Evolutionary conservation across 2,113 vertebrate genomes (phyloP), one percentile per base, ranked within the genome.

Genomic region (Pterocles burchelli): DNA sequence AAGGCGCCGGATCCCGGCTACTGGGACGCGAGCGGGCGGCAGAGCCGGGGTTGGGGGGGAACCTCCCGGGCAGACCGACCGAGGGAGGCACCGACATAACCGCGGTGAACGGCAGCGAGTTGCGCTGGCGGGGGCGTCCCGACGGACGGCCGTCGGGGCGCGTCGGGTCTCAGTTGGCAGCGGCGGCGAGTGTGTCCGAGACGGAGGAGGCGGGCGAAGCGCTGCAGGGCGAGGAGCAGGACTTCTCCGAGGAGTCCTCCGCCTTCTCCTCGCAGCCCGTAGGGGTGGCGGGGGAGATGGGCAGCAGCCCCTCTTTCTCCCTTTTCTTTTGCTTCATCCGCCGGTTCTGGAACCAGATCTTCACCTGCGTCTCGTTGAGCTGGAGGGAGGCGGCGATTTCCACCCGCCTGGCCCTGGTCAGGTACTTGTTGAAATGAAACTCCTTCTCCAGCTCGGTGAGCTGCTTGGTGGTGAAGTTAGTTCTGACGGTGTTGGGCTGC

Each of bases 351-450:
- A 99, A 99, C 99, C 99, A 99, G 41, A 99, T 99, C 90, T 99
- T 99, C 41, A 99, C 99, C 99, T 99, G 96, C 93, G 99, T 99
- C 98, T 99, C 99, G 77, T 99, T 99, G 74, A 99, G 98, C 89
- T 99, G 99, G 58, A 99, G 98, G 9, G 99, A 98, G 10, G 99
- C 99, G 0, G 99, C 99, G 34, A 99, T 99, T 95, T 99, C 99
- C 45, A 99, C 99, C 33, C 99, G 97, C 79, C 99, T 98, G 24
- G 99, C 99, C 8, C 99, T 97, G 6, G 99, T 99, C 97, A 99
- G 96, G 81, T 99, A 99, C 98, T 99, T 99, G 98, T 99, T 99
- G 98, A 99, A 99, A 97, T 99, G 99, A 82, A 99, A 99, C 95
- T 99, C 99, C 88, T 99, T 99, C 95, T 99, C 99, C 91, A 99